These are phyloP conservation scores for Crotalus helleri DNA, from an alignment of 2,113 vertebrate genomes.

Conservation along the genomic window DNA sequence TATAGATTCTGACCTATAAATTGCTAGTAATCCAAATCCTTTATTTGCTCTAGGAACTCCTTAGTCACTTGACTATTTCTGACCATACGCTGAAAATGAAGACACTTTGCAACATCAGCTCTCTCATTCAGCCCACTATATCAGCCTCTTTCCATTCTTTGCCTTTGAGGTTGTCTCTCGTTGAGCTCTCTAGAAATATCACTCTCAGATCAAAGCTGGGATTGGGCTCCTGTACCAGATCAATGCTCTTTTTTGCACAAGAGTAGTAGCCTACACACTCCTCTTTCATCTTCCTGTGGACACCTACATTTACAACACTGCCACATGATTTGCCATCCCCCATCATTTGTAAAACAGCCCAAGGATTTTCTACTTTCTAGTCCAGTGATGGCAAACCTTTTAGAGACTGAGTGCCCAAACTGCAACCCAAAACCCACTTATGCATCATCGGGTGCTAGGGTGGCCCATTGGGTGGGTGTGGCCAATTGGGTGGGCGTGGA, in stretches of 20 bases:
- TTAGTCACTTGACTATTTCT: not conserved
- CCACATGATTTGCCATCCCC: not conserved
- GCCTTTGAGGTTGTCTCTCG: not conserved
- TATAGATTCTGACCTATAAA: too few relatives aligned
- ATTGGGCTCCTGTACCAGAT: not conserved
- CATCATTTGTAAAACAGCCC: not conserved
- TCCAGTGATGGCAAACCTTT: not conserved
- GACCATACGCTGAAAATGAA: not conserved
- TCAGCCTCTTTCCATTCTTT: not conserved
- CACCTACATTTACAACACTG: not conserved
- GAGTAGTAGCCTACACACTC: not conserved
- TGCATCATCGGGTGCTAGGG: too few relatives aligned
- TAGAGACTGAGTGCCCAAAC: too few relatives aligned
- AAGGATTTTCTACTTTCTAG: not conserved
- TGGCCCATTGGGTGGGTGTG: too few relatives aligned
- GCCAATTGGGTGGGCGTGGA: too few relatives aligned
- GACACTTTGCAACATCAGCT: not conserved
- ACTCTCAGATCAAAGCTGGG: not conserved
- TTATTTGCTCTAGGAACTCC: not conserved
- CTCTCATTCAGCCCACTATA: not conserved
- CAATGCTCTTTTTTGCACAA: not conserved
- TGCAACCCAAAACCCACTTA: too few relatives aligned
- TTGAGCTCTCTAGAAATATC: not conserved
- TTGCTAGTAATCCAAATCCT: too few relatives aligned
- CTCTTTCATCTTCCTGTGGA: not conserved